phyloP scores from a whole-genome alignment of 2,888 invertebrate genomes.

The Heliothis peltigera region DNA sequence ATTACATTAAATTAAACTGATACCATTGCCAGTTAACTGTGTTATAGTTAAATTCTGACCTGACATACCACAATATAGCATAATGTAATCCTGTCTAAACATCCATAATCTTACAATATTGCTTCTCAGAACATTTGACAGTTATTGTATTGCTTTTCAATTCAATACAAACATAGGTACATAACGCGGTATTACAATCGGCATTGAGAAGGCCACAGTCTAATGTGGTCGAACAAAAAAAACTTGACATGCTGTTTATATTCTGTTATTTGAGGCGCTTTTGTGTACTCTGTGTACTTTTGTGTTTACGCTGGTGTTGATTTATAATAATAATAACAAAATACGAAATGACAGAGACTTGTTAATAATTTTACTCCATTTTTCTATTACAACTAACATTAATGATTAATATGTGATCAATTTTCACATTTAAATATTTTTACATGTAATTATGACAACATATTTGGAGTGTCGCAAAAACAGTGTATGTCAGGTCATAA shows the following conservation, averaged over 20 bases:
- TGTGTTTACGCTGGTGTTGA: background rate
- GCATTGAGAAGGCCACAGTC: slow-evolving; percentile 36
- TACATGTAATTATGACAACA: too few relatives aligned
- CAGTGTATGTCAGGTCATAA: too few relatives aligned
- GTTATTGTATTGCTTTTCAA: slow-evolving; percentile 18
- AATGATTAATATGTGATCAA: background rate
- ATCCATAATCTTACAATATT: slow-evolving; percentile 12
- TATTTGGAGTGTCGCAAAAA: too few relatives aligned
- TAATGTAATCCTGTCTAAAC: background rate
- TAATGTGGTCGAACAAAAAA: slow-evolving; percentile 26
- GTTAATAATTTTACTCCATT: background rate
- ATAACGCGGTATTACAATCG: slow-evolving; percentile 19
- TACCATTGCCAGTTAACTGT: too few relatives aligned
- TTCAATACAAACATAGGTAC: slow-evolving; percentile 28
- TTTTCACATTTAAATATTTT: too few relatives aligned
- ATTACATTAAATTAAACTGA: background rate
- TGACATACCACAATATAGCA: slow-evolving; percentile 1
- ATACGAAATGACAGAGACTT: background rate
- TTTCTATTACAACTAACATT: background rate
- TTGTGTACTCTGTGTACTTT: slow-evolving; percentile 6
- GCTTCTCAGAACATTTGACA: slow-evolving; percentile 1
- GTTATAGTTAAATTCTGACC: background rate
- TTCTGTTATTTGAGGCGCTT: slow-evolving; percentile 12
- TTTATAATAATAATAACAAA: background rate
- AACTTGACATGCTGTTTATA: slow-evolving; percentile 5